A percentile compares a stretch with the other conserved stretches of the same genome.
These are phyloP conservation scores for Drosophila niveifrons DNA, from an alignment of 2,888 invertebrate genomes.

Conservation along the genomic window DNA sequence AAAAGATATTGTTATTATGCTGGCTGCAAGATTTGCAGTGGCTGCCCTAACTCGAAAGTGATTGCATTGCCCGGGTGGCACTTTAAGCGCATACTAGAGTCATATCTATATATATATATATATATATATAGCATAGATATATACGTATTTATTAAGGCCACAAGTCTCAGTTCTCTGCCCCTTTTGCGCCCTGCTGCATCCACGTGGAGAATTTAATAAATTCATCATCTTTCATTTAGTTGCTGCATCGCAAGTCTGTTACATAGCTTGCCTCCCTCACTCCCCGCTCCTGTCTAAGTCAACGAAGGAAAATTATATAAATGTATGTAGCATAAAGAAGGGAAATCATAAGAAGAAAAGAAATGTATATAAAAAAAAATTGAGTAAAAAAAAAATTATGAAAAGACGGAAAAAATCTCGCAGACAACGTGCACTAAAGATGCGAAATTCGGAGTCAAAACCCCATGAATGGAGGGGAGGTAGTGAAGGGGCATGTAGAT, in stretches of 20 bases:
- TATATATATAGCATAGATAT: not conserved
- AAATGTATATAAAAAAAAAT: slow-evolving; percentile 8
- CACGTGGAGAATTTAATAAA: slow-evolving; percentile 72
- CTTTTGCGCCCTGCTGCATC: slow-evolving; percentile 5
- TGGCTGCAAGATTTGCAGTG: slow-evolving; percentile 9
- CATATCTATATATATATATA: not conserved
- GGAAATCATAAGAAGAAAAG: slow-evolving; percentile 45
- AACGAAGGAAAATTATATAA: slow-evolving; percentile 44
- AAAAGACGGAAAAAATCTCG: slow-evolving; percentile 20
- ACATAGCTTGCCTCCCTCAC: slow-evolving; percentile 25
- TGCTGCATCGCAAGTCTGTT: slow-evolving; percentile 60
- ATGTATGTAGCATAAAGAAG: slow-evolving; percentile 46
- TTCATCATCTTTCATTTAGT: slow-evolving; percentile 79
- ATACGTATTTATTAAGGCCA: slow-evolving; percentile 41
- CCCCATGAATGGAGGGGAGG: not conserved
- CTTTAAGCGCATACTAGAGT: slow-evolving; percentile 22
- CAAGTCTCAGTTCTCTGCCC: not conserved
- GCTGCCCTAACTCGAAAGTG: slow-evolving; percentile 7
- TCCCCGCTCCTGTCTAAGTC: not conserved
- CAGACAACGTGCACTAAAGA: slow-evolving; percentile 53
- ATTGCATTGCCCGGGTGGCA: slow-evolving; percentile 23
- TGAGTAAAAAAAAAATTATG: not conserved
- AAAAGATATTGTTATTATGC: slow-evolving; percentile 10
- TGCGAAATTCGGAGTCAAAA: slow-evolving; percentile 36
- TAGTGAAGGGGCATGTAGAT: not conserved